Evolutionary conservation across 2,113 vertebrate species (phyloP), one percentile per base, ranked within the genome.

Genomic region (Dunckerocampus dactyliophorus): DNA sequence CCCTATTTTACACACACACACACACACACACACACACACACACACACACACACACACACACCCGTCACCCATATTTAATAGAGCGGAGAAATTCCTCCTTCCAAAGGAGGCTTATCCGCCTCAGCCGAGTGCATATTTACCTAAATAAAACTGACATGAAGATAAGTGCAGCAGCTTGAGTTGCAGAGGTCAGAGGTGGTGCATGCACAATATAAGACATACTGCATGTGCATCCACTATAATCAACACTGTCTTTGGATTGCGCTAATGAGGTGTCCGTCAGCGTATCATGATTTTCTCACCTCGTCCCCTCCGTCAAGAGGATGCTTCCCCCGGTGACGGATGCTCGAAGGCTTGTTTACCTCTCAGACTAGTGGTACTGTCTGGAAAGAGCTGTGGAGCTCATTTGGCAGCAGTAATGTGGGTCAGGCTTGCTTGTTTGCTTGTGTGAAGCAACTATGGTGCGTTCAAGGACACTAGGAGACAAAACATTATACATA

Each of bases 221-320:
- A n/a, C n/a, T n/a, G n/a, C 37, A 16, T 4, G 46, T n/a, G 3
- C 47, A 19, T 5, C n/a, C 6, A 19, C 8, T 2, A 20, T 48
- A 39, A 11, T 12, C 2, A 11, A 2, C 37, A 39, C 37, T 2
- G 3, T 39, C 6, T 39, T 39, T 2, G 37, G 37, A 39, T 39
- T 39, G 37, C 8, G 1, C 24, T 9, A 39, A 39, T 39, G 8
- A 11, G 11, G 37, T 1, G 11, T 9, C 37, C 11, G 10, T 39
- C 11, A 39, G 37, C 9, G 37, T 39, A 79, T 85, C 64, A 76
- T 77, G 82, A 74, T 87, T 88, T 87, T 82, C 69, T 83, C 64
- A 59, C 56, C 58, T 62, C 46, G 71, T 74, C 62, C 72, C 48
- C 65, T 83, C 71, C 69, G 67, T 88, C 83, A 82, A 64, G 75